phyloP scores from a whole-genome alignment of 1,140 invertebrate species.

The Caenorhabditis inopinata region DNA sequence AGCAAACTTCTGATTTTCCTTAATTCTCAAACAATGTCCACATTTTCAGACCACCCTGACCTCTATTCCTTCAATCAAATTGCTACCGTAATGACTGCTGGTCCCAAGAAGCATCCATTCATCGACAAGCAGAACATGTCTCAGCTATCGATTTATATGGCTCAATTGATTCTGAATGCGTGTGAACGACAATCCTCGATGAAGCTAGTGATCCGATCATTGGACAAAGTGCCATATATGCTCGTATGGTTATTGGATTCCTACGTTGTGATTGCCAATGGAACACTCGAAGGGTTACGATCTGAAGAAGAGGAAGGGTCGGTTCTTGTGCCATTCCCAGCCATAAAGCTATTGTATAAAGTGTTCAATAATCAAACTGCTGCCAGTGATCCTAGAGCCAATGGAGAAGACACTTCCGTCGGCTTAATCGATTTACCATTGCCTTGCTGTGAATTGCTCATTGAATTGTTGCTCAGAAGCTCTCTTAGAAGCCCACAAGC shows the following conservation, averaged over 20 bases:
- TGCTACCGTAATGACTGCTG: background rate
- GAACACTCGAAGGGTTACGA: conserved; percentile 35
- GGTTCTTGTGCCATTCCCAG: conserved; percentile 49
- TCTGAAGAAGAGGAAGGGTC: background rate
- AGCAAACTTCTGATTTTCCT: background rate
- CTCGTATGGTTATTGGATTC: conserved; percentile 61
- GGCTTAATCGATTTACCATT: conserved; percentile 55
- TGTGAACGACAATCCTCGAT: conserved; percentile 56
- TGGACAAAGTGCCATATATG: conserved; percentile 53
- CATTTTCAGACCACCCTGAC: background rate
- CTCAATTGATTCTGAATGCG: conserved; percentile 53
- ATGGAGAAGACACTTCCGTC: conserved; percentile 58
- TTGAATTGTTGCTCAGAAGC: conserved; percentile 51
- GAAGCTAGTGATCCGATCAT: conserved; percentile 54
- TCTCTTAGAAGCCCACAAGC: conserved; percentile 52
- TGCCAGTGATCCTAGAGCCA: conserved; percentile 56
- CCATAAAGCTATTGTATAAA: conserved; percentile 58
- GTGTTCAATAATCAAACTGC: conserved; percentile 52
- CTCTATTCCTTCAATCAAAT: conserved; percentile 5
- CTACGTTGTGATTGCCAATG: conserved; percentile 55
- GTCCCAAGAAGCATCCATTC: background rate
- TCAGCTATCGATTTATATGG: conserved; percentile 44
- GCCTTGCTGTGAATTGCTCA: conserved; percentile 44
- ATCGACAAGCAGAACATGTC: conserved; percentile 34
- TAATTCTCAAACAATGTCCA: background rate